These are phyloP conservation scores for Osmoderma eremita DNA, from an alignment of 2,888 invertebrate species.

Conservation along the genomic window DNA sequence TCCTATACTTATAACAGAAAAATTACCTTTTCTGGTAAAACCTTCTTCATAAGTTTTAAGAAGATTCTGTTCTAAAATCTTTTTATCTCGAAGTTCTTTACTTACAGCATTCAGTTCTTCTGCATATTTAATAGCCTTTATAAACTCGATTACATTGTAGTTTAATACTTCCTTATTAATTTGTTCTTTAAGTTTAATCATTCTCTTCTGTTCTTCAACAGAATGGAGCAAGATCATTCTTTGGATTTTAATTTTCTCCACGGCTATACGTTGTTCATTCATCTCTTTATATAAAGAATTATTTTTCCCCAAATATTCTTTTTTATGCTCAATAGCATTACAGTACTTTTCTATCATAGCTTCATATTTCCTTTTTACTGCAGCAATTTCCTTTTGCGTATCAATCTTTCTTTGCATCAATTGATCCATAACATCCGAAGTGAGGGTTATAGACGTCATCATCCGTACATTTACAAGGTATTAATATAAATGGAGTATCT, in stretches of 20 bases:
- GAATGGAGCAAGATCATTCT: background rate
- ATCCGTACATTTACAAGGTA: conserved; percentile 6
- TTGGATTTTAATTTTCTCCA: conserved; percentile 5
- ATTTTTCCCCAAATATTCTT: background rate
- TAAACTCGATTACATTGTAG: conserved; percentile 5
- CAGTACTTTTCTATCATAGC: background rate
- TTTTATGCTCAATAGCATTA: background rate
- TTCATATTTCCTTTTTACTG: conserved; percentile 6
- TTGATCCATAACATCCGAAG: background rate
- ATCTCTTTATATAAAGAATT: conserved; percentile 16
- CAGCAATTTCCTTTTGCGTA: background rate
- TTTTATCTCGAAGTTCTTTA: conserved; percentile 9
- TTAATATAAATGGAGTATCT: background rate
- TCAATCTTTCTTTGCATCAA: conserved; percentile 3
- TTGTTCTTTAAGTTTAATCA: background rate
- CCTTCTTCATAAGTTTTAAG: conserved; percentile 7
- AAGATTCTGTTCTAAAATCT: conserved; percentile 5
- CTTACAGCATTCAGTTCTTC: background rate
- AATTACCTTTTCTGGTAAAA: conserved; percentile 4
- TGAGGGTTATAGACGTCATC: background rate
- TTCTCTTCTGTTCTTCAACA: background rate
- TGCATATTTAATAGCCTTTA: background rate
- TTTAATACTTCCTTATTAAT: conserved; percentile 6
- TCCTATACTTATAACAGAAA: background rate
- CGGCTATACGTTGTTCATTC: background rate